phyloP scores from a whole-genome alignment of 37 sponge, comb jelly and placozoan species.

The Chondrilla cf. caribensis region DNA sequence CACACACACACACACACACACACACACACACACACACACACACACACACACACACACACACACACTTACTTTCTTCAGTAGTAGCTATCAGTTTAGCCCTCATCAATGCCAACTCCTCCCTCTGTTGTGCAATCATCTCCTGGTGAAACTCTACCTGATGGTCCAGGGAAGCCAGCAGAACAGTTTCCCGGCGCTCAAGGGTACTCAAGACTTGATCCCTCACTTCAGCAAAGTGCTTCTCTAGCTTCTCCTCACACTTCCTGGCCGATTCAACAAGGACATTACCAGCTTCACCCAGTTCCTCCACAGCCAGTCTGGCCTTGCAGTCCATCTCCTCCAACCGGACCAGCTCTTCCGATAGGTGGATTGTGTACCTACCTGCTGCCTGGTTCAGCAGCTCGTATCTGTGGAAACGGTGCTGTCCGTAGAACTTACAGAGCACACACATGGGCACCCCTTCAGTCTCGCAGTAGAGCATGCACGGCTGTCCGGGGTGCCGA shows the following conservation, averaged over 20 bases:
- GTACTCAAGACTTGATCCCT: conserved; percentile 35
- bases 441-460: conserved; percentile 82
- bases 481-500: conserved; percentile 80
- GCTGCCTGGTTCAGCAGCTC: conserved; percentile 72
- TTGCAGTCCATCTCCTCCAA: conserved; percentile 39
- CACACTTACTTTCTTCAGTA: conserved; percentile 55
- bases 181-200: conserved; percentile 62
- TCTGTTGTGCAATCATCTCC: conserved; percentile 48
- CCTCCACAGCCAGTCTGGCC: conserved; percentile 8
- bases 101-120: conserved; percentile 59
- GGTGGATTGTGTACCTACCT: conserved; percentile 29
- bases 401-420: conserved; percentile 77
- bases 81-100: conserved; percentile 52
- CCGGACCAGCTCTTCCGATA: conserved; percentile 30
- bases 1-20: neutral
- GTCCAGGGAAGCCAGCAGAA: conserved; percentile 62
- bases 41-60: neutral
- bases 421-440: conserved; percentile 79
- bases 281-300: conserved; percentile 10
- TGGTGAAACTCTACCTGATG: conserved; percentile 71
- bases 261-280: conserved; percentile 53
- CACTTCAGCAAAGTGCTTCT: conserved; percentile 65
- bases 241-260: conserved; percentile 57
- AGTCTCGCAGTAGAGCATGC: conserved; percentile 82
- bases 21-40: conserved; percentile 1